Evolutionary conservation across 2,797 vertebrate genomes (phyloP).

Genomic region (Lithobates sylvaticus): DNA sequence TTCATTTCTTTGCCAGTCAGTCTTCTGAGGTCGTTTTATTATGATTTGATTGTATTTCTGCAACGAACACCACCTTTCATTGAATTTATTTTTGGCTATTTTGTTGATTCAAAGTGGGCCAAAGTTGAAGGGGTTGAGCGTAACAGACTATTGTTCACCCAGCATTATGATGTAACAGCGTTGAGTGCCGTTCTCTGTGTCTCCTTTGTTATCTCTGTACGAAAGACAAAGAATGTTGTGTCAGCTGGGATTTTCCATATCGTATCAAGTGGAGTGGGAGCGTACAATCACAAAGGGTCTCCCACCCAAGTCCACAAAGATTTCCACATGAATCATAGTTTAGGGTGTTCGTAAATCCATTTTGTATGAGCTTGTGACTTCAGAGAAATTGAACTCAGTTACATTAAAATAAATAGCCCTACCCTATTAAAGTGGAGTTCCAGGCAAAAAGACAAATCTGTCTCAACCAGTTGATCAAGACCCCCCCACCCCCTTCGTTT

Average conservation of each 20-base stretch:
- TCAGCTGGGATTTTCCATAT: conserved; percentile 31
- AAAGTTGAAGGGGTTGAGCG: not conserved
- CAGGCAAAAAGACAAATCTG: too few species aligned
- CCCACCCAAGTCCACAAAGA: not conserved
- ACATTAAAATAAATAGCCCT: too few species aligned
- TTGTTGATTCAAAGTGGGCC: not conserved
- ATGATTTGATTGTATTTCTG: not conserved
- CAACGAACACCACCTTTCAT: too few species aligned
- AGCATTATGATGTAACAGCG: conserved; percentile 7
- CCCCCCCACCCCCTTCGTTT: too few species aligned
- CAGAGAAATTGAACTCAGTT: too few species aligned
- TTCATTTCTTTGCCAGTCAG: too few species aligned
- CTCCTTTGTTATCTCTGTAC: conserved; percentile 12
- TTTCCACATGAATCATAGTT: too few species aligned
- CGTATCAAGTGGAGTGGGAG: conserved; percentile 14
- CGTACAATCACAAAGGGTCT: conserved; percentile 3
- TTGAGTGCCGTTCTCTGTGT: not conserved
- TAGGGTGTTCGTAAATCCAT: too few species aligned
- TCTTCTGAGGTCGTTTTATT: not conserved
- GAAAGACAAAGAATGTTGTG: conserved; percentile 33
- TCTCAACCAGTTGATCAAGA: too few species aligned
- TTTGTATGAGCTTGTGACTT: too few species aligned
- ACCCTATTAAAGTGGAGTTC: too few species aligned
- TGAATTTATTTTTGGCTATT: too few species aligned
- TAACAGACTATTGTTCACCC: not conserved